Conservation (phyloP, 2,888 invertebrate species). For the Notodonta dromedarius region DNA sequence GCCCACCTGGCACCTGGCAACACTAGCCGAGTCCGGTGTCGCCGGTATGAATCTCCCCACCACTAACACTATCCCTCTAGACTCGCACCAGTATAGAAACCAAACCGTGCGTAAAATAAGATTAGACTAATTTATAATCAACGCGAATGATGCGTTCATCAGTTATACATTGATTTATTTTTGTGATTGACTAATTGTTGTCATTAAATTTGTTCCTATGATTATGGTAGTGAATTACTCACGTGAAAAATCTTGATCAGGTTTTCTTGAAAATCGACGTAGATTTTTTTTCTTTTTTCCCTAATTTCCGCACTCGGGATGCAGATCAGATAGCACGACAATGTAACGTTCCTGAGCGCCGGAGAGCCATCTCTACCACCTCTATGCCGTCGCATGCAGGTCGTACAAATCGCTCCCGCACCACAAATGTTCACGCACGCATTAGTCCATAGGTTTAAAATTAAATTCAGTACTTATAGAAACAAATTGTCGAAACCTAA, state of each 20-base stretch:
- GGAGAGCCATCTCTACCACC: slow-evolving; percentile 49
- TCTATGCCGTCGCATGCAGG: slow-evolving; percentile 39
- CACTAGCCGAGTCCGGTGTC: slow-evolving; percentile 37
- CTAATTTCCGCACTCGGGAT: slow-evolving; percentile 63
- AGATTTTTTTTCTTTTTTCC: slow-evolving; percentile 63
- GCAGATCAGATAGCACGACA: slow-evolving; percentile 60
- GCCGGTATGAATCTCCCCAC: slow-evolving; percentile 56
- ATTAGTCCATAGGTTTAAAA: slow-evolving; percentile 75
- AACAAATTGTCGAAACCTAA: slow-evolving; percentile 84
- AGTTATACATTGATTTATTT: slow-evolving; percentile 74
- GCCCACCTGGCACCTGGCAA: slow-evolving; percentile 1
- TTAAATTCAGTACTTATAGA: slow-evolving; percentile 81
- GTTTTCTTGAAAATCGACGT: slow-evolving; percentile 82
- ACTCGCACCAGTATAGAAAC: slow-evolving; percentile 80
- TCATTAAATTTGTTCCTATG: slow-evolving; percentile 78
- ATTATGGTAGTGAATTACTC: slow-evolving; percentile 72
- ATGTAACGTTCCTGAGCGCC: slow-evolving; percentile 60
- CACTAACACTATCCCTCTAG: slow-evolving; percentile 68
- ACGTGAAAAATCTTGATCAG: slow-evolving; percentile 75
- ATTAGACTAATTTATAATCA: slow-evolving; percentile 59
- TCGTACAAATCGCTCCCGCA: slow-evolving; percentile 47
- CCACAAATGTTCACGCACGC: slow-evolving; percentile 70
- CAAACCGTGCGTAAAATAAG: slow-evolving; percentile 79
- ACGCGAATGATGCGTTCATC: slow-evolving; percentile 76
- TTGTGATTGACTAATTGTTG: slow-evolving; percentile 82